phyloP scores from a whole-genome alignment of 2,113 vertebrate species.

The Phalacrocorax pelagicus region DNA sequence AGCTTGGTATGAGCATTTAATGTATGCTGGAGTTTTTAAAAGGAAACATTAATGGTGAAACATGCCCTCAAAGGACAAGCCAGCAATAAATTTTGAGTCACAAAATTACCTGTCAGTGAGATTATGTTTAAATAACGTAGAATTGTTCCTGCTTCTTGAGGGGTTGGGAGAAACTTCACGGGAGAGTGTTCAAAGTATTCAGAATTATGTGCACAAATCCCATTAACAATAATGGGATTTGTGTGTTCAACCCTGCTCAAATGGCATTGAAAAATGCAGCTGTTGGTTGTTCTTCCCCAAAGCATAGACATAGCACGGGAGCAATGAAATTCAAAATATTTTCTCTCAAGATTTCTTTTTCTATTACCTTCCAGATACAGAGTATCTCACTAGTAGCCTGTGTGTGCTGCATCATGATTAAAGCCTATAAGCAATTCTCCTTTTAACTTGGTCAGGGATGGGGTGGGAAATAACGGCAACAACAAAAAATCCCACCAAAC shows the following conservation, averaged over 20 bases:
- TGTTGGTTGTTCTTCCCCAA: conserved; percentile 51
- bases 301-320: conserved; percentile 21
- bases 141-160: conserved; percentile 74
- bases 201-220: conserved; percentile 75
- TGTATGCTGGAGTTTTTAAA: conserved; percentile 80
- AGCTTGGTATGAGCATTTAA: conserved; percentile 78
- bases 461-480: background rate
- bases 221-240: conserved; percentile 76
- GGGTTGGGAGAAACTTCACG: conserved; percentile 65
- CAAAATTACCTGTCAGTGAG: conserved; percentile 82
- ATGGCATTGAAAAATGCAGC: conserved; percentile 62
- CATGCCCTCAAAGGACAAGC: conserved; percentile 78
- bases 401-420: background rate
- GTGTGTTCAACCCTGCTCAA: conserved; percentile 61
- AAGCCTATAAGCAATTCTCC: background rate
- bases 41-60: conserved; percentile 83
- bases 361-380: background rate
- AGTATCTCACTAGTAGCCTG: background rate
- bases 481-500: background rate
- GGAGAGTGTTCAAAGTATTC: conserved; percentile 76
- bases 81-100: conserved; percentile 80
- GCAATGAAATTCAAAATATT: conserved; percentile 52
- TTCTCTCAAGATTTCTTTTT: conserved; percentile 10
- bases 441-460: background rate
- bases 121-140: conserved; percentile 79